Percentiles rank a stretch among this genome's conserved stretches.
phyloP scores from a whole-genome alignment of 2,113 vertebrate species.

The Megaceryle torquata region DNA sequence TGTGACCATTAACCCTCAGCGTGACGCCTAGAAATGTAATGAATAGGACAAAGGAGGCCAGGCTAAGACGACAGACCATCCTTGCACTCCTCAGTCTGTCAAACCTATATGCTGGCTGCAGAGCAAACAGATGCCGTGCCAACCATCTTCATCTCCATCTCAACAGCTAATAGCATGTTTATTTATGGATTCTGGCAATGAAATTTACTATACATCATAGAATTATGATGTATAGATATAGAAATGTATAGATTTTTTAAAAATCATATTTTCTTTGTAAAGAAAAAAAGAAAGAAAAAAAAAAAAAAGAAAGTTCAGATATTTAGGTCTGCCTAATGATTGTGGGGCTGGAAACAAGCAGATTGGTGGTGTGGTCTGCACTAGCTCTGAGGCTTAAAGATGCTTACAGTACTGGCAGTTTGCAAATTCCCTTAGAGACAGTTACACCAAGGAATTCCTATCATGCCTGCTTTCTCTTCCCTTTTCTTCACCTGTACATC shows the following conservation, averaged over 20 bases:
- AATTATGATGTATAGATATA: no score
- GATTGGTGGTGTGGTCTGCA: background rate
- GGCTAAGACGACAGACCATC: background rate
- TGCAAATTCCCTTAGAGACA: accelerated
- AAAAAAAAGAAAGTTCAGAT: background rate
- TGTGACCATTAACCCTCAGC: background rate
- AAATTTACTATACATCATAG: background rate
- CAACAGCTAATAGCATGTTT: background rate
- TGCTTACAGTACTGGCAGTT: background rate
- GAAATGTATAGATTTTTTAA: no score
- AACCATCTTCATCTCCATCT: background rate
- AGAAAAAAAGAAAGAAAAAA: background rate
- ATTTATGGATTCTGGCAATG: background rate
- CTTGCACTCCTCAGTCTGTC: accelerated
- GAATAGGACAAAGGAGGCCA: background rate
- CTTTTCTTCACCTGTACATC: background rate
- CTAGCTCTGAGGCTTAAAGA: background rate
- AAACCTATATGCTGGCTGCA: background rate
- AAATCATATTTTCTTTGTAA: background rate
- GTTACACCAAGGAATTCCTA: background rate
- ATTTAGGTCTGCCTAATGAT: background rate
- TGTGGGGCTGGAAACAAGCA: background rate
- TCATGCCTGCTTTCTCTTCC: background rate
- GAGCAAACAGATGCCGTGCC: background rate
- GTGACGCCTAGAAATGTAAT: background rate